phyloP scores from a whole-genome alignment of 2,113 vertebrate genomes.

The Callospermophilus lateralis region DNA sequence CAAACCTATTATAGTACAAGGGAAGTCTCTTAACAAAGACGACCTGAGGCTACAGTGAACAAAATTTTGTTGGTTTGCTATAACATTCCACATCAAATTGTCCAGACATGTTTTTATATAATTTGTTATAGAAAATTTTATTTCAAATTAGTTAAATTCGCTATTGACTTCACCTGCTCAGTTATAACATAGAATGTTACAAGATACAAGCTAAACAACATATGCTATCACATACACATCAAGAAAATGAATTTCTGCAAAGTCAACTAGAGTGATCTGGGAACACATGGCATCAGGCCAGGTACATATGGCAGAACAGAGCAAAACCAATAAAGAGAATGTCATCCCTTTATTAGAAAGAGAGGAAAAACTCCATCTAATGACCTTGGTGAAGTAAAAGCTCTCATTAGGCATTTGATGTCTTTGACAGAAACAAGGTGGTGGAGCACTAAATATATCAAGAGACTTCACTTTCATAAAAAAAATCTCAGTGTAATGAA shows the following conservation, averaged over 20 bases:
- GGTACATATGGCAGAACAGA: neutral
- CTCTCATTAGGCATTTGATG: neutral
- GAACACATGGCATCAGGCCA: accelerated
- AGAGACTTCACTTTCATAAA: neutral
- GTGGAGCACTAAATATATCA: neutral
- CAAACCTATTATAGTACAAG: neutral
- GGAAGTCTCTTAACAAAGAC: neutral
- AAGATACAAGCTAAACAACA: neutral
- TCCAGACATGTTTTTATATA: neutral
- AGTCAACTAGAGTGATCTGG: neutral
- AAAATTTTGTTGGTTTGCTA: neutral
- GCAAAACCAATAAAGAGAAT: neutral
- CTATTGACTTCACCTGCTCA: neutral
- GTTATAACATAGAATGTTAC: neutral
- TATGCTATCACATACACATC: neutral
- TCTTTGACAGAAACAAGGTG: neutral
- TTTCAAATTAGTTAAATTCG: neutral
- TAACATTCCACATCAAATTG: neutral
- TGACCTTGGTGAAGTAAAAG: neutral
- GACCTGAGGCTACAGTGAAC: neutral
- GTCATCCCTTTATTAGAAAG: neutral
- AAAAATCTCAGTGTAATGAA: neutral
- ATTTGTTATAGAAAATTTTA: neutral
- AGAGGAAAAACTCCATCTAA: neutral
- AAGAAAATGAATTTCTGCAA: neutral